These are phyloP conservation scores for Scophthalmus maximus DNA, from an alignment of 2,113 vertebrate genomes.

Conservation along the genomic window DNA sequence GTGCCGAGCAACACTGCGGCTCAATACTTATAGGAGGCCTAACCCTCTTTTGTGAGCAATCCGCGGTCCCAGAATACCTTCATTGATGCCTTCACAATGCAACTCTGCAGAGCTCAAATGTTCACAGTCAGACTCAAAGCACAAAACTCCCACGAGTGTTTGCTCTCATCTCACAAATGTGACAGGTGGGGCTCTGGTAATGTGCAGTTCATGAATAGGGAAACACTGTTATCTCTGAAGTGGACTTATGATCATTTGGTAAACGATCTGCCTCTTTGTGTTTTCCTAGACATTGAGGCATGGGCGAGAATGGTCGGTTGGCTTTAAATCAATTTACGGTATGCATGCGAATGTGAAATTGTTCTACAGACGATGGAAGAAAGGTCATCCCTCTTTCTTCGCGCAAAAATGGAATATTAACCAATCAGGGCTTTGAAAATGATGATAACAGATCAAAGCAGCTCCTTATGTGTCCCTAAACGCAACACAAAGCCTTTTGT, in stretches of 20 bases:
- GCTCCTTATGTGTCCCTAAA: background rate
- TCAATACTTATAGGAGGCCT: constrained; percentile 48
- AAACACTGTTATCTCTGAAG: constrained; percentile 11
- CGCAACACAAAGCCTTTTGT: background rate
- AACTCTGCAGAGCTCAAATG: constrained; percentile 4
- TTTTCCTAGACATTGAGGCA: background rate
- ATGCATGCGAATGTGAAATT: constrained; percentile 7
- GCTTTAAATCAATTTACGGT: background rate
- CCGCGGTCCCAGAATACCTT: background rate
- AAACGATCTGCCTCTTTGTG: constrained; percentile 23
- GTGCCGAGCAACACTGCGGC: background rate
- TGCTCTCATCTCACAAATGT: constrained; percentile 21
- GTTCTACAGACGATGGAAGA: background rate
- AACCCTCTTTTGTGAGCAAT: constrained; percentile 23
- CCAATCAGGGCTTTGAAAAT: constrained; percentile 29
- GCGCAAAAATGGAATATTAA: constrained; percentile 30
- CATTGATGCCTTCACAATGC: background rate
- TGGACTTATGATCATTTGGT: constrained; percentile 8
- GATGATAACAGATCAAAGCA: background rate
- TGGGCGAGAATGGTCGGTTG: background rate
- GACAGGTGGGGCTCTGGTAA: background rate
- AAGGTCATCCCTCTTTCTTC: constrained; percentile 6
- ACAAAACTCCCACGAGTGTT: constrained; percentile 14
- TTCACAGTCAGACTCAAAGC: background rate
- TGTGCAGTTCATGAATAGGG: constrained; percentile 20